These are phyloP conservation scores for Hippoglossus hippoglossus DNA, from an alignment of 2,797 vertebrate species.

Conservation along the genomic window DNA sequence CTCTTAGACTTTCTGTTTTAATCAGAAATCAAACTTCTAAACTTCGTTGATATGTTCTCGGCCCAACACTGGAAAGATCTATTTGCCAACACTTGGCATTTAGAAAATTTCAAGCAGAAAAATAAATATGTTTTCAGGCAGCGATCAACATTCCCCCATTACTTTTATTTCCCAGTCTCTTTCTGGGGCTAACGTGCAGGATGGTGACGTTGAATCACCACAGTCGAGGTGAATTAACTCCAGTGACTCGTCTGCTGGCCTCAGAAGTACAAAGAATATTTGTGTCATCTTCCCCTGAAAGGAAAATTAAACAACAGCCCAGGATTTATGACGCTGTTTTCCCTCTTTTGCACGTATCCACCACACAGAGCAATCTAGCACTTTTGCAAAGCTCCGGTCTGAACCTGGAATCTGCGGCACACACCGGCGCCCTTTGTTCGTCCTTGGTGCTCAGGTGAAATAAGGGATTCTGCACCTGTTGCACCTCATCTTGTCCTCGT, in stretches of 20 bases:
- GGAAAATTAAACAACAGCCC: slow-evolving; percentile 54
- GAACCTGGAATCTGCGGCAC: neutral
- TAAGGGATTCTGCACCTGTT: slow-evolving; percentile 6
- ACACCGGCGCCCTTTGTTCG: slow-evolving; percentile 10
- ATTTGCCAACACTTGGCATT: slow-evolving; percentile 10
- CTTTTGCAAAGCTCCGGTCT: too few relatives aligned
- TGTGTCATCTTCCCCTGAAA: slow-evolving; percentile 45
- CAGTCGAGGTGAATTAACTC: slow-evolving; percentile 65
- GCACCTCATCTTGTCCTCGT: slow-evolving; percentile 36
- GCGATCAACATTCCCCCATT: slow-evolving; percentile 13
- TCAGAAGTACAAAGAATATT: slow-evolving; percentile 64
- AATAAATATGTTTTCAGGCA: slow-evolving; percentile 18
- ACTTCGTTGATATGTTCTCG: too few relatives aligned
- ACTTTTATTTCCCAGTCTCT: too few relatives aligned
- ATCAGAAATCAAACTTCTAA: too few relatives aligned
- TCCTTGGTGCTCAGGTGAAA: slow-evolving; percentile 15
- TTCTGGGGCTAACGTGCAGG: too few relatives aligned
- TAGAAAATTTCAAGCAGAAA: slow-evolving; percentile 2
- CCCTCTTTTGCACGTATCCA: slow-evolving; percentile 9
- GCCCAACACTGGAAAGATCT: neutral
- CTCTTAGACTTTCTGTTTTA: too few relatives aligned
- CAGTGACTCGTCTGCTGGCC: slow-evolving; percentile 54
- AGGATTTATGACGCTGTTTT: slow-evolving; percentile 41
- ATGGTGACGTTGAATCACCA: too few relatives aligned
- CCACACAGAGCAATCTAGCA: slow-evolving; percentile 2